Evolutionary conservation across 2,888 invertebrate genomes (phyloP).

Genomic region (Dermolepida albohirtum): DNA sequence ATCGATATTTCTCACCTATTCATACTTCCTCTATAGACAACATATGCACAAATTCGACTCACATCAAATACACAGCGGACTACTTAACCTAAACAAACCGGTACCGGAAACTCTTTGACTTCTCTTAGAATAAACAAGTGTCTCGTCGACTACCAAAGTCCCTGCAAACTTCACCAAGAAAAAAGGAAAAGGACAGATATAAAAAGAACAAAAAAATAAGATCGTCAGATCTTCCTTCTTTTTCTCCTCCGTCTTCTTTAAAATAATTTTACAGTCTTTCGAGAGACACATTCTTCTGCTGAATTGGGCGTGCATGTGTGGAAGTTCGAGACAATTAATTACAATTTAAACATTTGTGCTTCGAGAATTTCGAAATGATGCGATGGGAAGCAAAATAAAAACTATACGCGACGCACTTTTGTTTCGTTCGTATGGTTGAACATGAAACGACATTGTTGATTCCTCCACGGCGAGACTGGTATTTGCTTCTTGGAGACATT

Average conservation of each 20-base stretch:
- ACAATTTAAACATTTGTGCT: constrained; percentile 34
- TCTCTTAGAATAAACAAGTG: constrained; percentile 27
- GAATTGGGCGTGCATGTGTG: too few species aligned
- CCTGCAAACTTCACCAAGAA: too few species aligned
- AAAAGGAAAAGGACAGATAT: too few species aligned
- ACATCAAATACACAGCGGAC: too few species aligned
- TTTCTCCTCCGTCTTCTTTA: too few species aligned
- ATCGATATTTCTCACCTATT: too few species aligned
- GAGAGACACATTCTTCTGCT: too few species aligned
- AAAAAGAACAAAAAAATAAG: too few species aligned
- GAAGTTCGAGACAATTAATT: constrained; percentile 25
- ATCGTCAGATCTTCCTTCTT: too few species aligned
- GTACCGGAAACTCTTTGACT: constrained; percentile 32
- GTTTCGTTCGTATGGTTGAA: background rate
- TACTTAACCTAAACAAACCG: constrained; percentile 20
- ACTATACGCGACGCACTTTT: background rate
- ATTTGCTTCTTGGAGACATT: background rate
- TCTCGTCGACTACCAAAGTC: constrained; percentile 1
- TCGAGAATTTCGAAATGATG: constrained; percentile 19
- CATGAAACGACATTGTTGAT: constrained; percentile 3
- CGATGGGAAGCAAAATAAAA: constrained; percentile 1
- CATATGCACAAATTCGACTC: too few species aligned
- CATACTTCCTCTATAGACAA: too few species aligned
- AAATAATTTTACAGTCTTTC: too few species aligned
- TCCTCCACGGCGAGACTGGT: constrained; percentile 1